These are phyloP conservation scores for Montipora efflorescens DNA, from an alignment of 64 coral and sea anemone genomes.

Conservation along the genomic window DNA sequence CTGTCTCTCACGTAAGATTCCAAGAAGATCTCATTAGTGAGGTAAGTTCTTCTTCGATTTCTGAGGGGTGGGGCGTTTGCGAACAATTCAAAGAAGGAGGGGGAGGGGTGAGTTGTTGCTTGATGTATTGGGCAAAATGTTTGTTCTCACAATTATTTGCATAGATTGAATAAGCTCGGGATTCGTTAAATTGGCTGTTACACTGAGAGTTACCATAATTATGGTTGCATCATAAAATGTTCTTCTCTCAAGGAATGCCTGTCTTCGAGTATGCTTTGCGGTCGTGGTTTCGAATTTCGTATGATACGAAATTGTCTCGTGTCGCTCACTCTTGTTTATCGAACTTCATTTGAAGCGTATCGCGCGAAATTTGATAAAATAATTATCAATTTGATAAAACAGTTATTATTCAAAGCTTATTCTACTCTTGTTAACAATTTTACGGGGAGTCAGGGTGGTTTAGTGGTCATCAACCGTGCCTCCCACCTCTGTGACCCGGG, in stretches of 20 bases:
- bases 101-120: background rate
- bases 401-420: conserved; percentile 18
- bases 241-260: background rate
- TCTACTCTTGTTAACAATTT: conserved; percentile 1
- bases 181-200: background rate
- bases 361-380: background rate
- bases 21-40: conserved; percentile 15
- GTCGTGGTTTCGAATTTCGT: background rate
- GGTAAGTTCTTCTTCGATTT: conserved; percentile 14
- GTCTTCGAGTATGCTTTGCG: background rate
- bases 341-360: background rate
- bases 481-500: too few relatives aligned
- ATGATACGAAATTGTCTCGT: background rate
- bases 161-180: background rate
- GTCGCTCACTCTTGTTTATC: background rate
- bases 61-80: background rate
- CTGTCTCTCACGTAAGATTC: conserved; percentile 4
- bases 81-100: background rate
- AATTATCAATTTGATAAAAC: background rate
- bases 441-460: too few relatives aligned
- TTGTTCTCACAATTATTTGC: background rate
- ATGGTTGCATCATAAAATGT: background rate
- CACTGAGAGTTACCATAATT: background rate
- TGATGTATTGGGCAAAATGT: conserved; percentile 1
- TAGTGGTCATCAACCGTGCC: too few relatives aligned